Base-by-base conservation (phyloP, 2,888 invertebrate genomes). In the Morpho achilles region DNA sequence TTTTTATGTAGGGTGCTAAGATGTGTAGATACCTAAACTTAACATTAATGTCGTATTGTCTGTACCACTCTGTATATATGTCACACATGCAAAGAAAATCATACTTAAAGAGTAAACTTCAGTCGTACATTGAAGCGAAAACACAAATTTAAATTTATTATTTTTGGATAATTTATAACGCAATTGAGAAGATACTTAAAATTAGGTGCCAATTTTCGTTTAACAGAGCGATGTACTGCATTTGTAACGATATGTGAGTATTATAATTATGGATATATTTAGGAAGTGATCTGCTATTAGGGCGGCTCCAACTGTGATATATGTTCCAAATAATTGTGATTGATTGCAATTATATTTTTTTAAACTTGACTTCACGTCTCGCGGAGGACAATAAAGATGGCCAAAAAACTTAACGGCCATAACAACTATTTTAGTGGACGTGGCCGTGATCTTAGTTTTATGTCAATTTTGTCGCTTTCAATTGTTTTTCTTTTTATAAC, bases 321-420 rank as follows among this genome's bases (percentile, higher is more conserved):
- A 67, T 70, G 67, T 69, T 66, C 73, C 72, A 69, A 63, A 73
- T 74, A 53, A 71, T 74, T 81, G 79, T 80, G 77, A 80, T 79
- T 70, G 62, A 69, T 67, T 66, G 74, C 79, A 79, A 79, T 79
- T 78, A 74, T 58, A 68, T 68, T 70, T 70, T 56, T 73, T 73
- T 70, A 68, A 61, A 69, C 73, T 46, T n/a, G 49, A 65, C 74
- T 71, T 67, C 68, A 70, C 64, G 61, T 65, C 66, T 62, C 58
- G 65, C 63, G 65, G 58, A 69, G 69, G 74, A 77, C 75, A 76
- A 74, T 78, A 75, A 75, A 67, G 58, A 42, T 48, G 54, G 54
- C 54, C 54, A 54, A 54, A 54, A 48, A 54, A 40, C 48, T 48
- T 6, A 22, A 53, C 41, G 54, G 54, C 42, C 54, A 23, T n/a